Conservation (phyloP, 2,797 vertebrate genomes). For the Gadopsis bispinosus region DNA sequence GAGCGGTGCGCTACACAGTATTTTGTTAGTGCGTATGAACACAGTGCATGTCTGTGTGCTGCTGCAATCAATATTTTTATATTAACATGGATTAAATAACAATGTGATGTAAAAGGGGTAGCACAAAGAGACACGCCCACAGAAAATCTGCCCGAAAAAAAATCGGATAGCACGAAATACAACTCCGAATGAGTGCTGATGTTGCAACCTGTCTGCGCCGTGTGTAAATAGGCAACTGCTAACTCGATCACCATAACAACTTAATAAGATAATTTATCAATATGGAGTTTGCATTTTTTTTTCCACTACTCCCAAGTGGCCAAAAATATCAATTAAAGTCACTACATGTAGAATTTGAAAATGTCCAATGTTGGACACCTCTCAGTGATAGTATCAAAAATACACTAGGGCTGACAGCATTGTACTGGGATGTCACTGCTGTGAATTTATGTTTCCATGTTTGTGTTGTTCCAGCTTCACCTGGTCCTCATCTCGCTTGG, state of each 20-base stretch:
- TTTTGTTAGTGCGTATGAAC: neutral
- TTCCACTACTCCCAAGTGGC: neutral
- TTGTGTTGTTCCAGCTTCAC: conserved; percentile 89
- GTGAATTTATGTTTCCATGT: conserved; percentile 29
- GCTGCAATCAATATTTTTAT: neutral
- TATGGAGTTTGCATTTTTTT: neutral
- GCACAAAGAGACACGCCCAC: neutral
- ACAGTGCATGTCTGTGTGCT: neutral
- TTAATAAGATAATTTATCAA: neutral
- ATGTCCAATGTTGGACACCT: neutral
- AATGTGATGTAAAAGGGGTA: neutral
- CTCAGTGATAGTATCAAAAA: neutral
- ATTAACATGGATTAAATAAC: neutral
- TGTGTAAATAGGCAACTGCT: neutral
- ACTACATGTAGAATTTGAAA: too few relatives aligned
- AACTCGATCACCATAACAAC: neutral
- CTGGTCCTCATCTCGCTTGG: conserved; percentile 93
- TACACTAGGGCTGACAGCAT: neutral
- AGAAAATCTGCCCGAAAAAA: neutral
- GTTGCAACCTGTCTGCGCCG: neutral
- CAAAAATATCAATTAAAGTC: neutral
- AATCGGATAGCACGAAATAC: neutral
- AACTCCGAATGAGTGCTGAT: neutral
- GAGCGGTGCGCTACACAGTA: conserved; percentile 13
- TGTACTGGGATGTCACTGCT: neutral